Evolutionary conservation across 2,888 invertebrate species (phyloP), one percentile per base, ranked within the genome.

Genomic region (Drosophila limbata): DNA sequence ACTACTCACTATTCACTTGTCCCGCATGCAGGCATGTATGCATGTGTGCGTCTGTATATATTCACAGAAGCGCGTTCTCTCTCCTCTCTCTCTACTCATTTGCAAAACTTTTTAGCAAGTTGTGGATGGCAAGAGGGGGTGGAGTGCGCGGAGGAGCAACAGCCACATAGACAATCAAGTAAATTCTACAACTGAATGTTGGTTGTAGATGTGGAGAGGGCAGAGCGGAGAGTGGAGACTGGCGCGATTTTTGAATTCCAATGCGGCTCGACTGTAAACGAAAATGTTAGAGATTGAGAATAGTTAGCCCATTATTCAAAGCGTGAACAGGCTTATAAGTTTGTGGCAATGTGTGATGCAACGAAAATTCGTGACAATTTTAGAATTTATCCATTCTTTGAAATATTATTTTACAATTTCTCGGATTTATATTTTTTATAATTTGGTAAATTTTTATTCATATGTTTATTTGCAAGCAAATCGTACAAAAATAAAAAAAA

Each of bases 221-320:
- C 25, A 25, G 44, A 13, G 45, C 9, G 51, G 17, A 21, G 44
- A 19, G 56, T 8, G 63, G 39, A 51, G 51, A 45, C 17, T 31
- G 57, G 50, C 45, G 85, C 84, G 69, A 79, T 87, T 87, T 89
- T 87, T 70, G 55, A 87, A 84, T 84, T 89, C 89, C 84, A 67
- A 72, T 64, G 87, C 76, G 59, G 72, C 75, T 81, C 81, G 79
- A 76, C 82, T 71, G 82, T 84, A 63, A 86, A 68, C 72, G 37
- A 70, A 84, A 84, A 84, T 84, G 84, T 74, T 84, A 84, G 87
- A 84, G 89, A 89, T 84, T 89, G 89, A 84, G 88, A 87, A 84
- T 84, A 87, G 73, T 82, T 82, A 8, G 28, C 28, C 28, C 28
- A 28, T 8, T 8, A 28, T 8, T 28, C 28, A 28, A 28, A 28